Evolutionary conservation across 64 coral and sea anemone species (phyloP), one percentile per base, ranked within the genome.

Genomic region (Stichodactyla mertensii): DNA sequence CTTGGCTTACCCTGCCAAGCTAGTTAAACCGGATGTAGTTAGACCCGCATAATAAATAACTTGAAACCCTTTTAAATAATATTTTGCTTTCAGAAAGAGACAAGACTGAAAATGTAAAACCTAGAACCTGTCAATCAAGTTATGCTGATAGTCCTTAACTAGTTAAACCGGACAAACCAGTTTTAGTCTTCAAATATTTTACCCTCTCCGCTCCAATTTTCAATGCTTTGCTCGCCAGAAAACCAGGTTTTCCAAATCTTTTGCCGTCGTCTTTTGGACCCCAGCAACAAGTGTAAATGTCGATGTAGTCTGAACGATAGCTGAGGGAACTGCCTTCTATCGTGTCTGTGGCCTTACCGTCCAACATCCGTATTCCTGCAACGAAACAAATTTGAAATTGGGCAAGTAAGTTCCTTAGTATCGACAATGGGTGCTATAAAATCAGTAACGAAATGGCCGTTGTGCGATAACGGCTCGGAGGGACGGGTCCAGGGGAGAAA

Each of bases 241-340:
- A 55, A 10, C 94, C 94, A 12, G 94, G 94, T 87, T 95, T 95
- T 6, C 94, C 94, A 23, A 95, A 95, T 81, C 94, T 89, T 83
- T 92, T 95, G 12, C 94, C 94, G 79, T 95, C 94, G 23, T 95
- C 94, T 51, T 95, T 95, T 10, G 94, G 94, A 0, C 94, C 94
- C 94, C 94, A 95, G 23, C 94, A 95, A 52, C 94, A 92, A 57
- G 89, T 95, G 58, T 95, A 95, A 55, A 95, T 95, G 64, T 95
- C 94, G 55, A 95, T 95, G 90, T 95, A 95, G 9, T 92, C 87
- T 28, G 94, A 89, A 22, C 85, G 94, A 61, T 95, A 95, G 51
- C 94, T 92, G 0, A 95, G 88, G 0, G 94, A 92, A 6, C 90
- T 92, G 67, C 90, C 94, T 77, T 95, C 94, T 6, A 95, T 83